A percentile compares a stretch with the other conserved stretches of the same genome.
Evolutionary conservation across 2,888 invertebrate species (phyloP).

Genomic region (Dichetophora obliterata): DNA sequence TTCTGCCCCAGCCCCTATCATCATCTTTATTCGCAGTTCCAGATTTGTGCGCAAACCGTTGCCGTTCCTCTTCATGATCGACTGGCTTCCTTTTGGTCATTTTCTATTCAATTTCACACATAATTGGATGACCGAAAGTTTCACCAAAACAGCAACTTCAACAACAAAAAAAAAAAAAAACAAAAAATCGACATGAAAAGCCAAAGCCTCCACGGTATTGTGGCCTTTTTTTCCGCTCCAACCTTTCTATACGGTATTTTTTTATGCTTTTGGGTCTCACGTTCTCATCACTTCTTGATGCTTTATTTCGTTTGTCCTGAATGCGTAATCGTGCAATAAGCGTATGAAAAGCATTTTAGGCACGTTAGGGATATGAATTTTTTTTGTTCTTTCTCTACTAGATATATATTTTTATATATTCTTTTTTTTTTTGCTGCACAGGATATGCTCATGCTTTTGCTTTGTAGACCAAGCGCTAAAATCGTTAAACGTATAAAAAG

Average conservation of each 20-base stretch:
- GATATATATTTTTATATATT: not conserved
- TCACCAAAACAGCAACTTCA: not conserved
- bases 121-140: constrained; percentile 51
- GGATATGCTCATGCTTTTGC: not conserved
- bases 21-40: not conserved
- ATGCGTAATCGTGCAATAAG: constrained; percentile 51
- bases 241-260: not conserved
- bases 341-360: constrained; percentile 48
- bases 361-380: constrained; percentile 36
- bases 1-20: not conserved
- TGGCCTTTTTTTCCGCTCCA: not conserved
- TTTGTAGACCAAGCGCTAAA: not conserved
- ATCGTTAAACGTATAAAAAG: constrained; percentile 3
- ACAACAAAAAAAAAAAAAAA: not conserved
- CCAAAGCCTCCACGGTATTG: constrained; percentile 1
- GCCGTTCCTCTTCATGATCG: not conserved
- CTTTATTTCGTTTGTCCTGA: constrained; percentile 32
- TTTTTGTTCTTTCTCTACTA: constrained; percentile 5
- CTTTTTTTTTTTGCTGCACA: not conserved
- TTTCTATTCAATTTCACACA: constrained; percentile 56
- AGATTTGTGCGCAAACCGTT: constrained; percentile 1
- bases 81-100: constrained; percentile 24
- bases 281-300: constrained; percentile 7
- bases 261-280: not conserved
- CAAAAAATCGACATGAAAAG: not conserved